A percentile compares a stretch with the other conserved stretches of the same genome.
Evolutionary conservation across 92 coral and sea anemone genomes (phyloP).

Genomic region (Palythoa heliodiscus): DNA sequence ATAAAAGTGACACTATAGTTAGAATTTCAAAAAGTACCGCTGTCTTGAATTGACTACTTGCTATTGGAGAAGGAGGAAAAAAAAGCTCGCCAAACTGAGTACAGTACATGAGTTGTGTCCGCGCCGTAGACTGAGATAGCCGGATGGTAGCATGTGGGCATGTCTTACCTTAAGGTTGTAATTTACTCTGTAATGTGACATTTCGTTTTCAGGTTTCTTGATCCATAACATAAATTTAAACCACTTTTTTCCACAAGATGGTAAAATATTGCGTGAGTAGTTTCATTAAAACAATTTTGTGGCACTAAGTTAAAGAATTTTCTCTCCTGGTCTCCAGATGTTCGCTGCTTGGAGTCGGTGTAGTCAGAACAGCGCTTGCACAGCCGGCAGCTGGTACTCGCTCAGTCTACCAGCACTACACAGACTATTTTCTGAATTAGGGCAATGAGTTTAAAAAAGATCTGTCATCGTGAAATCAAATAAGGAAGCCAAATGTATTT

Average conservation of each 20-base stretch:
- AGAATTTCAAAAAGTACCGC: too few relatives aligned
- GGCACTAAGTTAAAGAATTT: neutral
- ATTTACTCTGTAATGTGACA: neutral
- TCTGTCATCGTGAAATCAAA: slow-evolving; percentile 21
- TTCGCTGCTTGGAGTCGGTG: neutral
- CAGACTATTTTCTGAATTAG: neutral
- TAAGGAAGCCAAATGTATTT: slow-evolving; percentile 22
- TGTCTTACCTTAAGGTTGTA: neutral
- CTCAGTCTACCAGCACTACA: neutral
- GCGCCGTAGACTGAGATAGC: neutral
- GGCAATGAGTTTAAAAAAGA: slow-evolving; percentile 19
- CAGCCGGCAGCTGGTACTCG: slow-evolving; percentile 18
- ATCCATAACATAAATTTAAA: neutral
- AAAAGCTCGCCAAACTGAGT: too few relatives aligned
- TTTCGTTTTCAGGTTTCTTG: neutral
- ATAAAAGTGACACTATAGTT: too few relatives aligned
- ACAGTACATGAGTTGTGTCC: too few relatives aligned
- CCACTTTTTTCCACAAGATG: neutral
- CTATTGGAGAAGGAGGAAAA: too few relatives aligned
- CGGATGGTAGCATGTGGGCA: too few relatives aligned
- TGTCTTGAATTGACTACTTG: too few relatives aligned
- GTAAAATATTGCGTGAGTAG: slow-evolving; percentile 13
- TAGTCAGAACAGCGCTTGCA: neutral
- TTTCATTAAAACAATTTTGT: neutral
- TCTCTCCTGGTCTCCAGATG: slow-evolving; percentile 37